Conservation (phyloP, 2,113 vertebrate genomes). For the Rhynchomys soricoides region DNA sequence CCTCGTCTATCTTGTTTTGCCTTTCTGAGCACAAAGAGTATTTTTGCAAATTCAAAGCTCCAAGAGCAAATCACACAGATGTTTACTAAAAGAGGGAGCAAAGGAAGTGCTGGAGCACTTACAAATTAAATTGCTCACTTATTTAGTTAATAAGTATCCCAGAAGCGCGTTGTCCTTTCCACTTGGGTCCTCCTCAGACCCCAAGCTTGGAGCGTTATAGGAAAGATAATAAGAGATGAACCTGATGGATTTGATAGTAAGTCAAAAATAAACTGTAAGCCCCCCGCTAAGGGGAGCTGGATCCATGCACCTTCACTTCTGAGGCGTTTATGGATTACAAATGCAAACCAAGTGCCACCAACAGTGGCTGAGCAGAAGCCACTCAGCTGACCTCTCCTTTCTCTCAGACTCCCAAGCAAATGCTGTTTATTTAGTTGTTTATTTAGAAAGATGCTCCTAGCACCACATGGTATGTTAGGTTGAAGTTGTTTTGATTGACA, state of each 20-base stretch:
- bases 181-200: not conserved
- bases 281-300: conserved; percentile 51
- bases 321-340: not conserved
- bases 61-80: conserved; percentile 58
- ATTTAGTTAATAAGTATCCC: too few species aligned
- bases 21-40: conserved; percentile 76
- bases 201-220: conserved; percentile 30
- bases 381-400: not conserved
- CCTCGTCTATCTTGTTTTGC: conserved; percentile 70
- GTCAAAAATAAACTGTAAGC: conserved; percentile 68
- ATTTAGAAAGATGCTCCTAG: conserved; percentile 49
- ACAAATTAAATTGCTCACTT: conserved; percentile 72
- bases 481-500: conserved; percentile 26
- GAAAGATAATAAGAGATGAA: conserved; percentile 61
- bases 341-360: conserved; percentile 28
- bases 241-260: conserved; percentile 59
- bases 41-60: conserved; percentile 57
- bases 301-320: not conserved
- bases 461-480: conserved; percentile 22
- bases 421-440: conserved; percentile 33
- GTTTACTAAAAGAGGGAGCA: conserved; percentile 57
- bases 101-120: conserved; percentile 38
- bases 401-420: conserved; percentile 29
- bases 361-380: not conserved
- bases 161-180: conserved; percentile 69